Conservation (phyloP, 2,797 vertebrate species). For the Pelobates cultripes region DNA sequence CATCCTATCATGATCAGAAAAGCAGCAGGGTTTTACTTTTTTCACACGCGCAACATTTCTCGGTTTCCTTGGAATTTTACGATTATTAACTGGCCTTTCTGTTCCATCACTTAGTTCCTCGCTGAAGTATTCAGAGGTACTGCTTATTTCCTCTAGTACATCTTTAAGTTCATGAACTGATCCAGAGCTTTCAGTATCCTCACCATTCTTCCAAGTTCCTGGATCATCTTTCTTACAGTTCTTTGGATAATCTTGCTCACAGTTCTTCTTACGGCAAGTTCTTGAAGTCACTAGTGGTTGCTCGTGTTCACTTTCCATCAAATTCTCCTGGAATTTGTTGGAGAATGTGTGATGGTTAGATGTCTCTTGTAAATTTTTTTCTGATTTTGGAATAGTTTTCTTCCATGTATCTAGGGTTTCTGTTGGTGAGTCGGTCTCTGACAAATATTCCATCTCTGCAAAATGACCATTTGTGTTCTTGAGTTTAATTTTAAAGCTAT, state of each 20-base stretch:
- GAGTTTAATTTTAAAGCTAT: conserved; percentile 63
- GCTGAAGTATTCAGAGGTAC: conserved; percentile 69
- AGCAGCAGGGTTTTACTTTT: conserved; percentile 44
- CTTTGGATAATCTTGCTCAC: background rate
- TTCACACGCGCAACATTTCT: conserved; percentile 44
- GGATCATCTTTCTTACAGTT: background rate
- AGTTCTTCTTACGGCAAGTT: background rate
- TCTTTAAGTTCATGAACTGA: conserved; percentile 63
- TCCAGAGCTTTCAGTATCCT: conserved; percentile 26
- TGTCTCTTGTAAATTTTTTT: conserved; percentile 46
- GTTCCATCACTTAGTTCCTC: conserved; percentile 48
- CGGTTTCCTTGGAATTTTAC: conserved; percentile 40
- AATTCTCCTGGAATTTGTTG: conserved; percentile 45
- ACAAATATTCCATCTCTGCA: conserved; percentile 53
- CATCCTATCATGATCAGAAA: conserved; percentile 57
- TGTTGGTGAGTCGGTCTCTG: conserved; percentile 40
- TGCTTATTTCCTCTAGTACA: conserved; percentile 72
- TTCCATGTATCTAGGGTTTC: conserved; percentile 45
- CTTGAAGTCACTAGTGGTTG: background rate
- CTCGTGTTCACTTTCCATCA: conserved; percentile 11
- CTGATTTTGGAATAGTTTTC: conserved; percentile 30
- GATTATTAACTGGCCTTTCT: conserved; percentile 54
- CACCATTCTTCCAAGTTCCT: conserved; percentile 38
- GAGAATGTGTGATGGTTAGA: conserved; percentile 30
- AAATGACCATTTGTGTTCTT: conserved; percentile 48